Base-by-base conservation (phyloP, 2,888 invertebrate species). In the Watsonalla cultraria region DNA sequence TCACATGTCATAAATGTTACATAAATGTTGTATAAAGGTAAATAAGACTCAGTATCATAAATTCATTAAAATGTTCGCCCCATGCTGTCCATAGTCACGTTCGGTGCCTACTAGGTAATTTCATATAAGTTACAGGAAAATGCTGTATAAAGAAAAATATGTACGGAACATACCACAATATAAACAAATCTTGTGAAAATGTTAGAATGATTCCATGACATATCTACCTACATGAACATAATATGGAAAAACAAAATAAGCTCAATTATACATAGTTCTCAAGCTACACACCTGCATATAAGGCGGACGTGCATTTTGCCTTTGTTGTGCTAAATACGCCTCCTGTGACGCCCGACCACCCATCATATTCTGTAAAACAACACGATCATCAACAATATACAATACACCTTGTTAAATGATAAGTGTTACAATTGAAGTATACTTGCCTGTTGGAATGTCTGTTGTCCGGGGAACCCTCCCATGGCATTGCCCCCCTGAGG, bases 271-370 rank as follows among this genome's bases (percentile, higher is more conserved):
- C n/a, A n/a, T n/a, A n/a, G n/a, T n/a, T n/a, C 4, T 24, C 4
- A 4, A 24, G 24, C 24, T 24, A 24, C 24, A 2, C 24, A 93
- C 93, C 87, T 95, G 95, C 90, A 94, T 93, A 66, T 94, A 94
- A 45, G 93, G 93, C 2, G 94, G 93, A 45, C 94, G 86, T 0
- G 92, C 86, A 54, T 90, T 92, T 65, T 93, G 93, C 73, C 93
- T 86, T 66, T 93, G 91, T 60, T 92, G 93, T 37, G 92, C 92
- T 70, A 92, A 83, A 63, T 93, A 92, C 1, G 90, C 90, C 61
- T 93, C 92, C 65, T 92, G 93, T 52, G 84, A 91, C 15, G 92
- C 78, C 24, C 92, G 91, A 6, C 92, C 91, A 51, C 90, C 89
- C 91, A 93, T 92, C 91, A 93, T 92, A 63, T 92, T 93, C 84